Base-by-base conservation (phyloP, 1,140 invertebrate species). In the Dermatophagoides farinae region DNA sequence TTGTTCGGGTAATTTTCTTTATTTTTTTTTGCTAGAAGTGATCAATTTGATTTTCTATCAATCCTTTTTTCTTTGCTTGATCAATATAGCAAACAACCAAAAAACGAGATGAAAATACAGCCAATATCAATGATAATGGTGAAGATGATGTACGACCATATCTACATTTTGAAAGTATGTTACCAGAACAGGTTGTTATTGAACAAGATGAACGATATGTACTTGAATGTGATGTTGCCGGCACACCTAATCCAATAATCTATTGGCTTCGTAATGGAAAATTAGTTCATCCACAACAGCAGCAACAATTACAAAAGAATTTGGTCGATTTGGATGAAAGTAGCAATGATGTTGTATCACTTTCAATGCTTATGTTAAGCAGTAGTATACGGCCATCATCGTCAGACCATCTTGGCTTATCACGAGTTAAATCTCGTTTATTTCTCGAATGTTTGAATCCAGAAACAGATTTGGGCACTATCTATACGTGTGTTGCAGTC, bases 401-500 rank as follows among this genome's bases (percentile, higher is more conserved):
- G 6, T 25, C 51, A 38, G 37, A 20, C 20, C 23, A 40, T 14
- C n/a, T 39, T 12, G 41, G 20, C 5, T 40, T 39, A 25, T 37
- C 23, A 2, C 14, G n/a, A 2, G 22, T 40, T 31, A 55, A 41
- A 12, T 82, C 83, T 0, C 78, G 80, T 49, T 75, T 86, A 23
- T 77, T 82, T 12, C 71, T 85, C 54, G 77, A 78, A 57, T 78
- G 79, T 60, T 71, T 79, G 4, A 31, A 31, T 31, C 67, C 74
- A 16, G 74, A 76, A 16, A 72, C 75, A 4, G 78, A 82, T 62
- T 71, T 76, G 61, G 46, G 23, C 18, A 79, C 78, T 23, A 70
- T 74, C 8, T 86, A 82, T 69, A 82, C 80, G 12, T 89, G 86
- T 66, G 76, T 83, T 1, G 84, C 81, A 1, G 74, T 75, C n/a